These are phyloP conservation scores for Polypedilum vanderplanki DNA, from an alignment of 1,140 invertebrate species.

Conservation along the genomic window DNA sequence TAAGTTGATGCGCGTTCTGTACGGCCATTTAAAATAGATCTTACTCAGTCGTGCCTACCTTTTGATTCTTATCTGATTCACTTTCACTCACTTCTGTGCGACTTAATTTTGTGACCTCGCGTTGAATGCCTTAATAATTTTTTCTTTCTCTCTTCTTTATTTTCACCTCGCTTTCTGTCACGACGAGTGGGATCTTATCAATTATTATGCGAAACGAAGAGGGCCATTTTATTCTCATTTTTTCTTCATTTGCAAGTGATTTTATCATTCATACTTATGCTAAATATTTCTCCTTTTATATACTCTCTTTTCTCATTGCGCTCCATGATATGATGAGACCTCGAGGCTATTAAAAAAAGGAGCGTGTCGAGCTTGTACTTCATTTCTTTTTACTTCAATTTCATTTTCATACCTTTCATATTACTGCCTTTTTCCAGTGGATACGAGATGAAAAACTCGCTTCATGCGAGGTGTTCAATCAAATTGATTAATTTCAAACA, in stretches of 20 bases:
- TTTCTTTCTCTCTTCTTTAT: neutral
- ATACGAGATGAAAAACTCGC: no score
- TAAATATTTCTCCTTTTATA: no score
- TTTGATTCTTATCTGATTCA: neutral
- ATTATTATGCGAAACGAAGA: neutral
- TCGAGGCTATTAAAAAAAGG: neutral
- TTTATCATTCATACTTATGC: neutral
- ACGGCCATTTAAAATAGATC: slow-evolving; percentile 12
- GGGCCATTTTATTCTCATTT: neutral
- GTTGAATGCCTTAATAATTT: slow-evolving; percentile 13
- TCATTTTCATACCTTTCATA: no score
- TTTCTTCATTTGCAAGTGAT: neutral
- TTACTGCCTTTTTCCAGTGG: no score
- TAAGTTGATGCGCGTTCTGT: neutral
- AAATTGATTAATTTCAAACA: no score
- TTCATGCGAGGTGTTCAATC: no score
- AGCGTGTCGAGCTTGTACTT: neutral
- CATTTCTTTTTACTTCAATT: neutral
- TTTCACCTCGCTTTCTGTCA: slow-evolving; percentile 8
- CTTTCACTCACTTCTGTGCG: neutral
- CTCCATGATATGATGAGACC: neutral
- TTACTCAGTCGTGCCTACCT: neutral
- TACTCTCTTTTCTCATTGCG: no score
- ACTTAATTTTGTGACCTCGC: neutral
- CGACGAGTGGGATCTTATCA: neutral